Evolutionary conservation across 2,888 invertebrate genomes (phyloP).

Genomic region (Sinohyriopsis cumingii): DNA sequence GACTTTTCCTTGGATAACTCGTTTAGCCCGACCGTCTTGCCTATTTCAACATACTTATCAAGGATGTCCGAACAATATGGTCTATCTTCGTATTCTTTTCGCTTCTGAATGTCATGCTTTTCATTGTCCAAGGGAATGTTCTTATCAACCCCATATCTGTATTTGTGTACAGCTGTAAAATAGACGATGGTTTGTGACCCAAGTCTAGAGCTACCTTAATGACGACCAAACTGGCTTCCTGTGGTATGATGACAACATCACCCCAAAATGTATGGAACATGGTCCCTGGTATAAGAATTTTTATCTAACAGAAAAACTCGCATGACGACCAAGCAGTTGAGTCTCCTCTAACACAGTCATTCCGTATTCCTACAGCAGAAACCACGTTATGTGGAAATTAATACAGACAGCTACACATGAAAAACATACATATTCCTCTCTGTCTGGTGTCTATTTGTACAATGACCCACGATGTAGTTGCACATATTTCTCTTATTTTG

Average conservation of each 20-base stretch:
- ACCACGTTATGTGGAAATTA: too few species aligned
- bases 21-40: slow-evolving; percentile 7
- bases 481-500: too few species aligned
- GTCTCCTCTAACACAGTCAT: too few species aligned
- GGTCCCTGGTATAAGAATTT: too few species aligned
- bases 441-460: too few species aligned
- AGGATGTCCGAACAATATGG: slow-evolving; percentile 7
- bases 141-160: slow-evolving; percentile 14
- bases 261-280: too few species aligned
- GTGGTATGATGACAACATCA: slow-evolving; percentile 12
- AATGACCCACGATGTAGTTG: too few species aligned
- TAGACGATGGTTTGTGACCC: slow-evolving; percentile 10
- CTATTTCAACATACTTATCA: slow-evolving; percentile 8
- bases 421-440: too few species aligned
- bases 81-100: not conserved
- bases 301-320: too few species aligned
- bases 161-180: slow-evolving; percentile 12
- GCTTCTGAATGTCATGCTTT: slow-evolving; percentile 7
- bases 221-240: slow-evolving; percentile 16
- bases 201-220: slow-evolving; percentile 25
- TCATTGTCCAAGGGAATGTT: not conserved
- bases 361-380: too few species aligned
- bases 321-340: too few species aligned
- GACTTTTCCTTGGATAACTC: not conserved
- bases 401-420: too few species aligned